phyloP scores from a whole-genome alignment of 2,113 vertebrate genomes.

The Smithornis capensis region DNA sequence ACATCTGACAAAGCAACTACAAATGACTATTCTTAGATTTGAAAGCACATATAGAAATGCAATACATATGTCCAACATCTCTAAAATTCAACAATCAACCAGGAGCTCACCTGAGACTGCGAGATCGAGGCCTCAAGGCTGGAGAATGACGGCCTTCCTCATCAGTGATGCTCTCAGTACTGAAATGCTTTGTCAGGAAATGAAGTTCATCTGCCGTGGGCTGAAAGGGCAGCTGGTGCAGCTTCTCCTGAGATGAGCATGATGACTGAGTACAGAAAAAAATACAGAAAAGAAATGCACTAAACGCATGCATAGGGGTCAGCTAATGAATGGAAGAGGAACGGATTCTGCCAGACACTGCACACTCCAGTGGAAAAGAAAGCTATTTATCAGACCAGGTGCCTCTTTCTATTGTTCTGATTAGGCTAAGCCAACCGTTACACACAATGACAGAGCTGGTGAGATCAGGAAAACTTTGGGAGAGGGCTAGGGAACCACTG shows the following conservation, averaged over 20 bases:
- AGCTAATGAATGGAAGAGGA: constrained; percentile 51
- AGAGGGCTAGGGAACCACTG: neutral
- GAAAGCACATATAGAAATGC: neutral
- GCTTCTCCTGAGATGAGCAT: constrained; percentile 98
- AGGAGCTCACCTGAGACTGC: constrained; percentile 85
- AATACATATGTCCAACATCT: neutral
- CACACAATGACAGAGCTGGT: neutral
- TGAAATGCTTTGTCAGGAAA: constrained; percentile 99
- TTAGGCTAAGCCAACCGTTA: neutral
- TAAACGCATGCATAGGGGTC: constrained; percentile 65
- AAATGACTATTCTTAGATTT: neutral
- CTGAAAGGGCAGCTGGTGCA: constrained; percentile 98
- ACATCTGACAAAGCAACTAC: neutral
- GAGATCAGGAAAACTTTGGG: neutral
- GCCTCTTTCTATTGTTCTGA: neutral
- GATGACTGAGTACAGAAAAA: constrained; percentile 91
- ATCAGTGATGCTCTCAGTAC: constrained; percentile 93
- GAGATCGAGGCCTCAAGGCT: constrained; percentile 91
- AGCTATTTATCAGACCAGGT: constrained; percentile 62
- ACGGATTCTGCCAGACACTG: constrained; percentile 30
- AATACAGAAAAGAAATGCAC: constrained; percentile 69
- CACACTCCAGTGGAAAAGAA: constrained; percentile 24
- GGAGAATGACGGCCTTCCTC: constrained; percentile 92
- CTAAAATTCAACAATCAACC: neutral
- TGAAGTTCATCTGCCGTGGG: constrained; percentile 96